Evolutionary conservation across 2,888 invertebrate species (phyloP).

Genomic region (Ctena decussata): DNA sequence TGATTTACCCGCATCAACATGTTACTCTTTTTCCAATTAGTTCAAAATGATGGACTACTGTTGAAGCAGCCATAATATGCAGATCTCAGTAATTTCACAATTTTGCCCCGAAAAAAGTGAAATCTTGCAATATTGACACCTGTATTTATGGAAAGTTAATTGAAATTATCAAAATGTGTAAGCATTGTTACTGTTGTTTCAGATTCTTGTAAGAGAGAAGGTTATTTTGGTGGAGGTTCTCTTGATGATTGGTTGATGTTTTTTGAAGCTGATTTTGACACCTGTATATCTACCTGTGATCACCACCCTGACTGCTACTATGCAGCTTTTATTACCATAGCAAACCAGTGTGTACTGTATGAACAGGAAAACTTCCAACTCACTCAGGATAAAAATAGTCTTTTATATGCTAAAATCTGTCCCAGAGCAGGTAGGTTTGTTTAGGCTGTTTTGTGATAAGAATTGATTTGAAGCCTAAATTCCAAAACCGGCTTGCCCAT

Average conservation of each 20-base stretch:
- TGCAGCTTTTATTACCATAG: not conserved
- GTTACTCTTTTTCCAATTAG: too few species aligned
- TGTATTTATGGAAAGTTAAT: too few species aligned
- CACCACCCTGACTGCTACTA: not conserved
- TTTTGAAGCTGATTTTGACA: not conserved
- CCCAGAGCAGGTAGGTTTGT: not conserved
- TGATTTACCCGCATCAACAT: too few species aligned
- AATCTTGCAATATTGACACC: too few species aligned
- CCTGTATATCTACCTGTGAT: constrained; percentile 2
- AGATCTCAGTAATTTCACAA: too few species aligned
- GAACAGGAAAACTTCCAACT: not conserved
- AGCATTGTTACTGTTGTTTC: not conserved
- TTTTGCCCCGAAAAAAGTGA: too few species aligned
- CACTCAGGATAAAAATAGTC: not conserved
- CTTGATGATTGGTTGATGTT: not conserved
- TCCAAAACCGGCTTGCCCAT: too few species aligned
- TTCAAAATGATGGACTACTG: too few species aligned
- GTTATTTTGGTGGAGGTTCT: not conserved
- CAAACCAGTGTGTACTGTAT: not conserved
- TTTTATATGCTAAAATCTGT: not conserved
- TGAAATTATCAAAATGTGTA: too few species aligned
- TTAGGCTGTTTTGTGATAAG: too few species aligned
- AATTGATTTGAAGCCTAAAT: too few species aligned
- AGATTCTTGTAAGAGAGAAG: constrained; percentile 15
- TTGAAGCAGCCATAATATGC: too few species aligned